Evolutionary conservation across 1,140 invertebrate species (phyloP), one percentile per base, ranked within the genome.

Genomic region (Atta texana): DNA sequence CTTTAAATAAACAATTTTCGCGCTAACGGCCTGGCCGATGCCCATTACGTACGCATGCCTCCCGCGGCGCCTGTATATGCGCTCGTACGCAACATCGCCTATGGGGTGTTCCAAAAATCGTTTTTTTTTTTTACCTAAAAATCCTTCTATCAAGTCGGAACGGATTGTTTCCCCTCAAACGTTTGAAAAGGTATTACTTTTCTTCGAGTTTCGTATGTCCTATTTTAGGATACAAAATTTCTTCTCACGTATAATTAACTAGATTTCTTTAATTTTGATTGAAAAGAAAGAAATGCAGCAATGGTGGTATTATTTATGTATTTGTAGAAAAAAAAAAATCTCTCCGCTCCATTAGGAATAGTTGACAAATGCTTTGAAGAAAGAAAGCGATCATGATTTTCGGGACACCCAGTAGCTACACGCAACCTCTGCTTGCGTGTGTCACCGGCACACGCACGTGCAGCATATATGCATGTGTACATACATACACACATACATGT

Each of bases 1-100:
- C 92, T 93, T 94, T 66, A 92, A 92, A 92, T 92, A 93, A 92
- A 93, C 93, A 93, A 92, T 93, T 94, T 93, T 92, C 92, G 91
- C 90, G 88, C 90, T 91, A 91, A 90, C 88, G 71, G 59, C 85
- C 91, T 90, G 77, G 86, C 84, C 87, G 78, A 87, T 88, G 91
- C 75, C 89, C 87, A 92, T 94, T 94, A 93, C 90, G 63, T 91
- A 92, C 91, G 91, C 91, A 92, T 74, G 69, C 69, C 78, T 80
- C 77, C 51, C 64, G 77, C 68, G 44, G 69, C 31, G 64, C 66
- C 59, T 55, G 63, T 68, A 57, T 68, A 77, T 31, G 76, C 34
- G 61, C 61, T 18, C 28, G 57, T 75, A 76, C 90, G 91, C 89
- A 94, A 88, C 88, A 90, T 86, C 89, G 90, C 89, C 72, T 91